Evolutionary conservation across 2,113 vertebrate genomes (phyloP).

Genomic region (Rhegmatorhina hoffmannsi): DNA sequence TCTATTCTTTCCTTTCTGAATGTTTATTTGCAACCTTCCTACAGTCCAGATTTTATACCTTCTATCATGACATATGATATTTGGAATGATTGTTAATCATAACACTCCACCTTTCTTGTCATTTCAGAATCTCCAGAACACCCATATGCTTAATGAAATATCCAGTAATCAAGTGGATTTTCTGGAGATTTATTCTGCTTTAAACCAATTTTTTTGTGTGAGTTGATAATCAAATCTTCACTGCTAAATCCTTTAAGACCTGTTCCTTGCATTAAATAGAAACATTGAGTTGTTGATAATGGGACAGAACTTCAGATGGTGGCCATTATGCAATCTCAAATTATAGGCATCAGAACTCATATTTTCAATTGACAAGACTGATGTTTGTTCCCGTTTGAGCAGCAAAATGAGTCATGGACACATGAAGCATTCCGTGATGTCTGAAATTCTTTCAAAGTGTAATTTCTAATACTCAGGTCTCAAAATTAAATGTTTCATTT

Average conservation of each 20-base stretch:
- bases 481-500: background rate
- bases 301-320: background rate
- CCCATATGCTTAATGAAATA: background rate
- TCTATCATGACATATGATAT: background rate
- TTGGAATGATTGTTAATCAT: background rate
- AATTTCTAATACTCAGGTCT: background rate
- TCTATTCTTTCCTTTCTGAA: background rate
- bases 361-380: background rate
- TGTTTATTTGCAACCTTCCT: background rate
- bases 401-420: background rate
- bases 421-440: background rate
- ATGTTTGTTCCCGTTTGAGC: background rate
- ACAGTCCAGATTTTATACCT: background rate
- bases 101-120: background rate
- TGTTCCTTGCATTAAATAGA: background rate
- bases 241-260: background rate
- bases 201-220: too few relatives aligned
- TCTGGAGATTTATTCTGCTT: accelerated
- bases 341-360: background rate
- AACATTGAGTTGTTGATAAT: background rate
- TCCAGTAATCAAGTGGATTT: background rate
- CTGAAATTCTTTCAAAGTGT: background rate
- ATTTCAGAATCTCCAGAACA: background rate
- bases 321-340: background rate
- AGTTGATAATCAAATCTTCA: background rate